Evolutionary conservation across 2,888 invertebrate genomes (phyloP), one percentile per base, ranked within the genome.

Genomic region (Aporophyla lueneburgensis): DNA sequence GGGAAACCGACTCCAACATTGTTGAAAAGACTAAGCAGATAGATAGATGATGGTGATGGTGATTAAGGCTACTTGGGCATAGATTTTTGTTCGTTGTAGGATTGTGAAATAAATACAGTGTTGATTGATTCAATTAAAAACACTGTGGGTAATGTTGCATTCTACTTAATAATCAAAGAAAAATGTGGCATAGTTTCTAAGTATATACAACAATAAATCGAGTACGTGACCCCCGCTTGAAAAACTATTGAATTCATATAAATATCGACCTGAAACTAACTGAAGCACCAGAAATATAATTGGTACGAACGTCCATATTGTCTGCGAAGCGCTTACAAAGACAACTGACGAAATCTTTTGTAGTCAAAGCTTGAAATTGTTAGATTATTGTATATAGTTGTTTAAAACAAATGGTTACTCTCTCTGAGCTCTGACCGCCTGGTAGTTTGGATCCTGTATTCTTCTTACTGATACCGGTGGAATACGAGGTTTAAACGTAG

Each of bases 231-330:
- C 14, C 14, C 21, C 27, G 75, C 53, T 58, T 68, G 71, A 69
- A 69, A 63, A 63, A 40, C 27, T 53, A 16, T 46, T 46, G 5
- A 56, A 71, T 68, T 71, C 5, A 61, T 58, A 81, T 71, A 71
- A 53, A 72, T 59, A 84, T 68, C 51, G 43, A 21, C 59, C 49
- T 67, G 69, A 71, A 77, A 67, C 24, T 70, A 66, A 76, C 72
- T 65, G 72, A 73, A 66, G 81, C 68, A 62, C 40, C 86, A 80
- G 80, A 85, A 89, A 90, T 88, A 89, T 91, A 92, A 92, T 92
- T 91, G 91, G 88, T 86, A 89, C 81, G 88, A 84, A 84, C 76
- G 75, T 74, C 53, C 62, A 71, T 71, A 75, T 67, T 67, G 61
- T 83, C 67, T 73, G 74, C 7, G 53, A 58, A 67, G 54, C 61